Percentiles rank a stretch among this genome's conserved stretches.
Evolutionary conservation across 2,888 invertebrate species (phyloP).

Genomic region (Resseliella maxima): DNA sequence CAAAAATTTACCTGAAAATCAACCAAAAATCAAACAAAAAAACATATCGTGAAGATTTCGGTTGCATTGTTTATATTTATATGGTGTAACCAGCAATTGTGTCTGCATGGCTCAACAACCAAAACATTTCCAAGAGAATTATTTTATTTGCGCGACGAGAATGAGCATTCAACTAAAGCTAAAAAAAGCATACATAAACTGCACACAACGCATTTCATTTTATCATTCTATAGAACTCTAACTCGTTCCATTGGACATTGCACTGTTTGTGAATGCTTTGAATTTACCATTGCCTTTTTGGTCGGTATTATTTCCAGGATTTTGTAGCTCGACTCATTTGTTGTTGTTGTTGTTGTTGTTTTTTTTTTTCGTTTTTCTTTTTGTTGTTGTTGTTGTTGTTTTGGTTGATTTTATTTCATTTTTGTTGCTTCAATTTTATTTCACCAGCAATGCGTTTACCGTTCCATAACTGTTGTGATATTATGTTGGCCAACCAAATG

Average conservation of each 20-base stretch:
- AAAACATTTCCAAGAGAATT: conserved; percentile 40
- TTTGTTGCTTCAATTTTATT: too few species aligned
- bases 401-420: too few species aligned
- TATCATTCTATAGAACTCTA: neutral
- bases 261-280: neutral
- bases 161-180: neutral
- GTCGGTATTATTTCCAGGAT: neutral
- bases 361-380: too few species aligned
- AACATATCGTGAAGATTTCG: neutral
- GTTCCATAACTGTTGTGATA: neutral
- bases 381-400: too few species aligned
- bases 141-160: conserved; percentile 18
- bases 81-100: neutral
- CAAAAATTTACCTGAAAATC: neutral
- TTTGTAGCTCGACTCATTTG: neutral
- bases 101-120: neutral
- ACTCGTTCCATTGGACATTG: neutral
- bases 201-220: neutral
- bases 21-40: neutral
- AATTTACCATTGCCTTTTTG: neutral
- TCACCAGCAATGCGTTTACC: neutral
- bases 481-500: neutral
- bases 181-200: neutral
- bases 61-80: conserved; percentile 25
- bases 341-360: too few species aligned